Conservation (phyloP, 2,888 invertebrate species). For the Tachina grossa region DNA sequence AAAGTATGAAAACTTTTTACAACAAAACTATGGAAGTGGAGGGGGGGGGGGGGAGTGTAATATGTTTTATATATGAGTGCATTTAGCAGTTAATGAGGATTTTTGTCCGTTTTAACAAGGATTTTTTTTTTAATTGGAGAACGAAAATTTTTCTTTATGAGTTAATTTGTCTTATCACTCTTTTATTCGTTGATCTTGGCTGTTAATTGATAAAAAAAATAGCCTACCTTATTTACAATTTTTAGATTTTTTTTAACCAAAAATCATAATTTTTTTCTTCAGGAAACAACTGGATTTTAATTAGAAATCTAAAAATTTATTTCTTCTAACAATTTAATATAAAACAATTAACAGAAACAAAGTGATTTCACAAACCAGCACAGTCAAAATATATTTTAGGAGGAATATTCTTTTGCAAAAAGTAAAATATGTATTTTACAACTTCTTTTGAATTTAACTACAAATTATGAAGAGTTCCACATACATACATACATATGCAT, state of each 20-base stretch:
- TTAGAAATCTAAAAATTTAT: background rate
- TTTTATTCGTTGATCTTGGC: conserved; percentile 82
- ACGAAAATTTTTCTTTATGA: conserved; percentile 16
- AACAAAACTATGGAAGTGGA: background rate
- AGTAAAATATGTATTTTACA: too few relatives aligned
- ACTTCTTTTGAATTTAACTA: too few relatives aligned
- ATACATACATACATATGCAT: too few relatives aligned
- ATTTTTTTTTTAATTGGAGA: conserved; percentile 12
- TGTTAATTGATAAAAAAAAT: conserved; percentile 74
- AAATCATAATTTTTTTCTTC: background rate
- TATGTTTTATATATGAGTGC: conserved; percentile 48
- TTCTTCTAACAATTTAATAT: background rate
- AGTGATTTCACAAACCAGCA: too few relatives aligned
- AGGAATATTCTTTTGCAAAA: too few relatives aligned
- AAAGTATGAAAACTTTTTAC: background rate
- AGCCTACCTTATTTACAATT: conserved; percentile 63
- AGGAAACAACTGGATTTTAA: conserved; percentile 23
- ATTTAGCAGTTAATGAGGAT: conserved; percentile 8
- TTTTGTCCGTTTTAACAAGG: background rate
- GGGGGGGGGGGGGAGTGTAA: background rate
- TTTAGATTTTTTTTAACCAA: conserved; percentile 22
- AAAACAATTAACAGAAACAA: background rate
- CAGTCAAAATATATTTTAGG: too few relatives aligned
- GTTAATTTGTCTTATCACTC: conserved; percentile 78
- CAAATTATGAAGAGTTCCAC: too few relatives aligned